A percentile compares a stretch with the other conserved stretches of the same genome.
Conservation (phyloP, 2,888 invertebrate species). For the Melanchra persicariae region DNA sequence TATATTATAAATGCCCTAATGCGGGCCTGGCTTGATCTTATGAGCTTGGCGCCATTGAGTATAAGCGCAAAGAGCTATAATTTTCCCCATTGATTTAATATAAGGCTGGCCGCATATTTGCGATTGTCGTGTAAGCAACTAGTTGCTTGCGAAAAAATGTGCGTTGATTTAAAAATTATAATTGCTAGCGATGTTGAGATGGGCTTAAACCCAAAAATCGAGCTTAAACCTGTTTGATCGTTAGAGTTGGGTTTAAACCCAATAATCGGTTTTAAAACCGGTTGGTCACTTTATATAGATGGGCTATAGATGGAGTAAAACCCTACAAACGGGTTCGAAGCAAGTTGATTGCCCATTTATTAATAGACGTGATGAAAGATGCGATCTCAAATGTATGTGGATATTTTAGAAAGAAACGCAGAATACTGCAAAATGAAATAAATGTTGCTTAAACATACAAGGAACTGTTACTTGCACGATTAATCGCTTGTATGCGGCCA, state of each 20-base stretch:
- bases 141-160: background rate
- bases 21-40: constrained; percentile 3
- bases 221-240: no score
- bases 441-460: background rate
- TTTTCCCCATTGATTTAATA: background rate
- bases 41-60: background rate
- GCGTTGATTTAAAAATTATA: background rate
- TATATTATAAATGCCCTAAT: constrained; percentile 15
- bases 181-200: background rate
- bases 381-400: background rate
- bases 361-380: background rate
- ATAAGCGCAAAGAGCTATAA: constrained; percentile 6
- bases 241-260: no score
- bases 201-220: no score
- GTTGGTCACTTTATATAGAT: background rate
- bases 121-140: background rate
- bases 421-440: background rate
- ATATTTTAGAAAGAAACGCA: background rate
- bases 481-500: background rate
- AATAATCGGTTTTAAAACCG: no score
- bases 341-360: background rate
- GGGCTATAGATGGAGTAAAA: background rate
- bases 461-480: background rate
- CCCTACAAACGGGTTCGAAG: background rate
- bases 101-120: constrained; percentile 6